Evolutionary conservation across 2,113 vertebrate genomes (phyloP).

Genomic region (Diglossa brunneiventris): DNA sequence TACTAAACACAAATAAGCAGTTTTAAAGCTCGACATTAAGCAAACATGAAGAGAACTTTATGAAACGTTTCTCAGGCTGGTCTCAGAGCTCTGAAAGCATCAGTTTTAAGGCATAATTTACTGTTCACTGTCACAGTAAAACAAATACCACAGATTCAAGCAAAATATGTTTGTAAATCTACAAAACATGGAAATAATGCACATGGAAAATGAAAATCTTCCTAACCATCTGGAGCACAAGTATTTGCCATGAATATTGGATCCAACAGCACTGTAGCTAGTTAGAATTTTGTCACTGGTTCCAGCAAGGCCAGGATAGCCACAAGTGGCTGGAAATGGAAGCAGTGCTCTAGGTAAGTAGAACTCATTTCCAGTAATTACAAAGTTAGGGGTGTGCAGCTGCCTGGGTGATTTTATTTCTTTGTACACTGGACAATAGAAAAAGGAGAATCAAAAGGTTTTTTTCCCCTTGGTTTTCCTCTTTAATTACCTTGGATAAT

Average conservation of each 20-base stretch:
- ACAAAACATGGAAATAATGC: neutral
- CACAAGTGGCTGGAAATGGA: neutral
- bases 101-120: neutral
- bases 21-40: neutral
- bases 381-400: neutral
- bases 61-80: neutral
- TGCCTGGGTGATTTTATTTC: neutral
- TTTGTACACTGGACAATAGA: neutral
- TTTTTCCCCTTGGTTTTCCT: neutral
- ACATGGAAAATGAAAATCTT: neutral
- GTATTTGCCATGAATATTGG: neutral
- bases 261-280: neutral
- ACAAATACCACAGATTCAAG: neutral
- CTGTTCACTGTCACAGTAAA: neutral
- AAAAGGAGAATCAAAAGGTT: neutral
- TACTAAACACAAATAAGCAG: neutral
- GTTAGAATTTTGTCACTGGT: neutral
- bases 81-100: neutral
- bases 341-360: neutral
- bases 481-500: neutral
- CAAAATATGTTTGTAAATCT: neutral
- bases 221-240: neutral
- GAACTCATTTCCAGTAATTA: neutral
- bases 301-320: neutral
- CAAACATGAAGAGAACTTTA: neutral